Conservation (phyloP, 2,113 vertebrate species). For the Hemibates koningsi region DNA sequence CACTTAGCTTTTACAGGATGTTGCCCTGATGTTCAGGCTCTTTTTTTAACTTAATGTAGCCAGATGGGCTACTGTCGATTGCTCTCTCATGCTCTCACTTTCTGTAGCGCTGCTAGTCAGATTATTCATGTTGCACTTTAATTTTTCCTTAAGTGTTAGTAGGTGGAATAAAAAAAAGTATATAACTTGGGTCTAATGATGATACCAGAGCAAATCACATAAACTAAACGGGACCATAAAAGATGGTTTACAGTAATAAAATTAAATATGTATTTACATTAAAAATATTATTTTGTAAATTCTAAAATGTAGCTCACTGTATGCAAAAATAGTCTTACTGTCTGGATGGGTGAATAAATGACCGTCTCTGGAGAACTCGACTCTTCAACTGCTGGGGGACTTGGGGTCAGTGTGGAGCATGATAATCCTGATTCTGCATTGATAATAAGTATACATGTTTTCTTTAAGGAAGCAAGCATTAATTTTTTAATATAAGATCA, state of each 20-base stretch:
- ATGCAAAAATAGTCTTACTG: not conserved
- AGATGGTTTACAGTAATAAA: not conserved
- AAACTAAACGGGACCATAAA: accelerated
- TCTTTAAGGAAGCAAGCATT: accelerated
- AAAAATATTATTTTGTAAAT: not conserved
- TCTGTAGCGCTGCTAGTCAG: not conserved
- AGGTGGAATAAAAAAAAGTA: accelerated
- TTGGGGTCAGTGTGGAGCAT: not conserved
- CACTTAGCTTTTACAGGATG: accelerated
- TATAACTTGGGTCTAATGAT: accelerated
- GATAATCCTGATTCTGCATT: not conserved
- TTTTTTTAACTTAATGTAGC: accelerated
- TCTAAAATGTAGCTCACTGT: not conserved
- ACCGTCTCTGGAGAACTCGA: accelerated
- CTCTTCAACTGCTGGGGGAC: not conserved
- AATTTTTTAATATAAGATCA: accelerated
- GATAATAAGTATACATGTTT: not conserved
- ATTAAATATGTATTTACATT: accelerated
- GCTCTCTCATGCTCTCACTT: not conserved
- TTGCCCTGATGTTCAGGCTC: accelerated
- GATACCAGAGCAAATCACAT: accelerated
- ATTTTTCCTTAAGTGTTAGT: not conserved
- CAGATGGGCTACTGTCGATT: accelerated
- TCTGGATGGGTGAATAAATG: not conserved
- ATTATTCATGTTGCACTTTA: accelerated